Conservation (phyloP, 2,797 vertebrate species). For the Hapalemur alaotrensis region DNA sequence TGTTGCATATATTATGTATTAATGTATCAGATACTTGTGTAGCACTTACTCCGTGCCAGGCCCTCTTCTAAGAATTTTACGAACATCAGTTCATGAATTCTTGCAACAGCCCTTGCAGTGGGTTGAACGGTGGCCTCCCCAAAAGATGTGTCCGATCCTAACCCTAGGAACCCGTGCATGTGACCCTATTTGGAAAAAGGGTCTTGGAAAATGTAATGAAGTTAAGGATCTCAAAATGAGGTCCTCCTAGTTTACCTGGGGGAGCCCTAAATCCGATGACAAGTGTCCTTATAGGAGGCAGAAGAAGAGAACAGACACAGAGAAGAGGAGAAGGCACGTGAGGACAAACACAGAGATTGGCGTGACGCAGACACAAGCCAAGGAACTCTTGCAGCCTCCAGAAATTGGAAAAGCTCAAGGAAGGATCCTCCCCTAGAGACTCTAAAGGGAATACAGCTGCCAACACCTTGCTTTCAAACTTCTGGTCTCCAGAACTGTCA, state of each 20-base stretch:
- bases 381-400: neutral
- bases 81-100: neutral
- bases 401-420: too few relatives aligned
- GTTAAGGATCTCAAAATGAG: neutral
- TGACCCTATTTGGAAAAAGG: neutral
- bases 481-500: neutral
- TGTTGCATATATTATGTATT: neutral
- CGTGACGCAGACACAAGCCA: neutral
- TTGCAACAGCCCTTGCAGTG: rapidly evolving
- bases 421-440: rapidly evolving
- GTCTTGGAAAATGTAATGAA: neutral
- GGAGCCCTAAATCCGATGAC: neutral
- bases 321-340: neutral
- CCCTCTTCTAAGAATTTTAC: neutral
- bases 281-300: neutral
- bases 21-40: neutral
- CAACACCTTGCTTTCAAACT: neutral
- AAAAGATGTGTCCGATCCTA: neutral
- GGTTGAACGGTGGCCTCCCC: neutral
- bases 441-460: neutral
- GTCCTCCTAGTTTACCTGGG: neutral
- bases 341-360: neutral
- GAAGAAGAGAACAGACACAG: neutral
- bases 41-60: neutral
- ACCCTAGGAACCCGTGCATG: rapidly evolving